Percentiles rank a stretch among this genome's conserved stretches.
phyloP scores from a whole-genome alignment of 1,140 invertebrate genomes.

The Drosophila repletoides region DNA sequence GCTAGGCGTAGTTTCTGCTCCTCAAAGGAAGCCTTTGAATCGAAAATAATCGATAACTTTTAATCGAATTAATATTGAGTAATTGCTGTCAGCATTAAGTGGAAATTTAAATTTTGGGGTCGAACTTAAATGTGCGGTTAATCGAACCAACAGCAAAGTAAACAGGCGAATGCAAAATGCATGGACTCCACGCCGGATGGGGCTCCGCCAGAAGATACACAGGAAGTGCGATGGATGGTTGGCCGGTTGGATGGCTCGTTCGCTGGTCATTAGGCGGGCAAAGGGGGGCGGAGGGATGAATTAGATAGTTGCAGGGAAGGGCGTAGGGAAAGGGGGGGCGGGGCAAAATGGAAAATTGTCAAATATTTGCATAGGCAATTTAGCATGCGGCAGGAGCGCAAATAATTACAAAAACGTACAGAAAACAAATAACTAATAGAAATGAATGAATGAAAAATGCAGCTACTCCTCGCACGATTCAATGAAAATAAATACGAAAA shows the following conservation, averaged over 20 bases:
- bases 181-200: slow-evolving; percentile 23
- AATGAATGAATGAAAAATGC: slow-evolving; percentile 49
- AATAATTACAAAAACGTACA: slow-evolving; percentile 79
- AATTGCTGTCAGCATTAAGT: neutral
- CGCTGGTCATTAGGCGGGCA: slow-evolving; percentile 26
- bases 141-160: slow-evolving; percentile 66
- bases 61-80: neutral
- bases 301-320: too few species aligned
- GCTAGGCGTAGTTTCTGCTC: too few species aligned
- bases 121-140: slow-evolving; percentile 52
- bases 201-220: slow-evolving; percentile 25
- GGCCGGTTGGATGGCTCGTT: neutral
- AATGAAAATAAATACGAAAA: slow-evolving; percentile 52
- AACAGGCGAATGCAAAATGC: slow-evolving; percentile 54
- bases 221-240: slow-evolving; percentile 34
- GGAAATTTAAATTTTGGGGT: slow-evolving; percentile 12
- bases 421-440: slow-evolving; percentile 80
- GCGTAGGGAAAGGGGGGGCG: slow-evolving; percentile 7
- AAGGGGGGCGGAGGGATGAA: too few species aligned
- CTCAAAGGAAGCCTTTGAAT: too few species aligned
- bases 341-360: slow-evolving; percentile 75
- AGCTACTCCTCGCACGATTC: neutral
- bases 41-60: neutral
- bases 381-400: slow-evolving; percentile 76
- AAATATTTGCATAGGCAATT: slow-evolving; percentile 79